Percentiles rank a stretch among this genome's conserved stretches.
These are phyloP conservation scores for Mesoclemmys tuberculata DNA, from an alignment of 2,113 vertebrate species.

Conservation along the genomic window DNA sequence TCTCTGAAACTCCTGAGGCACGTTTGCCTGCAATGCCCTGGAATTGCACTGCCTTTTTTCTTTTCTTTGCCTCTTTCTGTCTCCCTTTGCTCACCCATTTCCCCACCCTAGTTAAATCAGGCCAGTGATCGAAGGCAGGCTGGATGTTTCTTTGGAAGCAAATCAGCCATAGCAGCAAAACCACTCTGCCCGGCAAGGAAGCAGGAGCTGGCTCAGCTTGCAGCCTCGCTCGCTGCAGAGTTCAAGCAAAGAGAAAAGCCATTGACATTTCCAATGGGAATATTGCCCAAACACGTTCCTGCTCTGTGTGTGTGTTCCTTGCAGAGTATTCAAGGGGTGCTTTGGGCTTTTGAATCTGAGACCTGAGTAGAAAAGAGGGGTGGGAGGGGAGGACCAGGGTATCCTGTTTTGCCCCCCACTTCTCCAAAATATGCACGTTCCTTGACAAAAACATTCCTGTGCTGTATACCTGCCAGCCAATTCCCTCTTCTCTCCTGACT, in stretches of 20 bases:
- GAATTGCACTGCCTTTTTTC: too few species aligned
- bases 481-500: conserved; percentile 8
- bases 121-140: neutral
- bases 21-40: neutral
- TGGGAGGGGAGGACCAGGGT: neutral
- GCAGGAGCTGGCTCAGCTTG: neutral
- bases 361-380: neutral
- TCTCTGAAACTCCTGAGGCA: neutral
- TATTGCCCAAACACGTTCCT: neutral
- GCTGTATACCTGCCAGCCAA: conserved; percentile 7
- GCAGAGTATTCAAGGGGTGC: neutral
- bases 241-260: neutral
- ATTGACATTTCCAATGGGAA: neutral
- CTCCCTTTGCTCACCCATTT: neutral
- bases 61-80: too few species aligned
- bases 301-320: neutral
- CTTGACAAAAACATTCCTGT: neutral
- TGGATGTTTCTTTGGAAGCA: neutral
- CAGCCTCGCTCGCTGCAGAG: neutral
- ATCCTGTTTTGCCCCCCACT: neutral
- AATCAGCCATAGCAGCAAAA: neutral
- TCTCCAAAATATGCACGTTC: accelerated
- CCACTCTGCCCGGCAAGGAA: neutral
- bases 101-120: neutral
- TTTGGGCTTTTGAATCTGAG: neutral